These are phyloP conservation scores for Pipistrellus nathusii DNA, from an alignment of 2,797 vertebrate species.

Conservation along the genomic window DNA sequence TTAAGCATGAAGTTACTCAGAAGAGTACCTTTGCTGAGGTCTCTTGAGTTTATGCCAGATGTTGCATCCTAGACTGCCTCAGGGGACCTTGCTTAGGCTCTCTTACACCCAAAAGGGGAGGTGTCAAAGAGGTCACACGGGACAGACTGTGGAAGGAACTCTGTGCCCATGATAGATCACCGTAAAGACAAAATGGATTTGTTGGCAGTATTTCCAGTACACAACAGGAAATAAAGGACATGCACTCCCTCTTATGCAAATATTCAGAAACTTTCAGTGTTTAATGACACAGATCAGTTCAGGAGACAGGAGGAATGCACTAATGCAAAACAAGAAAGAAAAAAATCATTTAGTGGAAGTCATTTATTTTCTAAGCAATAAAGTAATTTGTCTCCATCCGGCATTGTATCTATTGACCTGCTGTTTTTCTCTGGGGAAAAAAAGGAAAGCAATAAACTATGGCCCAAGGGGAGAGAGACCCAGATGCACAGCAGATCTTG, in stretches of 20 bases:
- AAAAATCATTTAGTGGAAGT: slow-evolving; percentile 50
- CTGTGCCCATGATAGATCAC: slow-evolving; percentile 46
- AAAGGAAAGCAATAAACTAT: slow-evolving; percentile 13
- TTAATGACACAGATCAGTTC: slow-evolving; percentile 63
- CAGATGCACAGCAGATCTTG: background rate
- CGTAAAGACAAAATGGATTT: slow-evolving; percentile 60
- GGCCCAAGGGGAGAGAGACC: background rate
- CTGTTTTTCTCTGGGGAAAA: slow-evolving; percentile 47
- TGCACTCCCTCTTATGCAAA: slow-evolving; percentile 69
- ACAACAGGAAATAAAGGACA: slow-evolving; percentile 53
- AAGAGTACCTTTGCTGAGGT: background rate
- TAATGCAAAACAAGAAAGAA: slow-evolving; percentile 53
- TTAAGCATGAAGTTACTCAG: background rate
- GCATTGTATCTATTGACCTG: slow-evolving; percentile 70
- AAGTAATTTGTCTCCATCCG: slow-evolving; percentile 80
- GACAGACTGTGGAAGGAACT: background rate
- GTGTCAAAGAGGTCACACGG: background rate
- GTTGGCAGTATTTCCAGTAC: slow-evolving; percentile 69
- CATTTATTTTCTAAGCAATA: slow-evolving; percentile 79
- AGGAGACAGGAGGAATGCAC: slow-evolving; percentile 65
- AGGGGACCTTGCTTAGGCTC: background rate
- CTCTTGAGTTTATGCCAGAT: background rate
- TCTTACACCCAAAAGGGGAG: background rate
- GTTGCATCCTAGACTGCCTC: background rate
- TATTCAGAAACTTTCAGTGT: slow-evolving; percentile 73